Evolutionary conservation across 2,888 invertebrate species (phyloP).

Genomic region (Pharmacophagus antenor): DNA sequence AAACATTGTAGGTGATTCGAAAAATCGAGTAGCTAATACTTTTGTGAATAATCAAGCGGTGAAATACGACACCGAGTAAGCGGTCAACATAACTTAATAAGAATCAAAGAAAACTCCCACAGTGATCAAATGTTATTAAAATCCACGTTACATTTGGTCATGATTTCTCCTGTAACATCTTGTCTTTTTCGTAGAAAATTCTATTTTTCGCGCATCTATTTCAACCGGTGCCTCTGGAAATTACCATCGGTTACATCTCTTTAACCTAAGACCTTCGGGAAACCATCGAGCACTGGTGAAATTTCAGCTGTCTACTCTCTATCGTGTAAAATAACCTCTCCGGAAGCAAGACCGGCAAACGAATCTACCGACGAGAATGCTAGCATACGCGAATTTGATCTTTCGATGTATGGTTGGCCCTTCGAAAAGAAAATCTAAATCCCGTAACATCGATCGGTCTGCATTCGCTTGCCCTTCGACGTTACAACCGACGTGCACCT

Average conservation of each 20-base stretch:
- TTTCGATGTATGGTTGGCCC: neutral
- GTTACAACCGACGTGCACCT: slow-evolving; percentile 40
- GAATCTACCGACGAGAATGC: slow-evolving; percentile 2
- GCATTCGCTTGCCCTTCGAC: slow-evolving; percentile 28
- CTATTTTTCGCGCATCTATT: no score
- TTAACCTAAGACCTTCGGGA: slow-evolving; percentile 1
- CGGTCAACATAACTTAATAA: no score
- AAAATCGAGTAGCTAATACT: no score
- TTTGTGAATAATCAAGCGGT: no score
- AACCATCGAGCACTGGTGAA: slow-evolving; percentile 3
- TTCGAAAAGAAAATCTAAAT: slow-evolving; percentile 7
- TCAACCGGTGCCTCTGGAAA: neutral
- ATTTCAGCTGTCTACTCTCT: slow-evolving; percentile 4
- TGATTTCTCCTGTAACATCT: no score
- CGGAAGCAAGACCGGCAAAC: slow-evolving; percentile 11
- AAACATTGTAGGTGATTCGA: no score
- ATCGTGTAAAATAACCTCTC: slow-evolving; percentile 10
- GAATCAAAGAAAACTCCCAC: no score
- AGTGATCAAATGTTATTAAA: no score
- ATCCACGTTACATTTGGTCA: no score
- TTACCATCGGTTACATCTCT: neutral
- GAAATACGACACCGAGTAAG: no score
- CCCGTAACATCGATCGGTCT: slow-evolving; percentile 7
- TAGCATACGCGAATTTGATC: slow-evolving; percentile 17
- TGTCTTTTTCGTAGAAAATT: no score